A percentile compares a stretch with the other conserved stretches of the same genome.
Conservation (phyloP, 1,140 invertebrate genomes). For the Pogonomyrmex barbatus region DNA sequence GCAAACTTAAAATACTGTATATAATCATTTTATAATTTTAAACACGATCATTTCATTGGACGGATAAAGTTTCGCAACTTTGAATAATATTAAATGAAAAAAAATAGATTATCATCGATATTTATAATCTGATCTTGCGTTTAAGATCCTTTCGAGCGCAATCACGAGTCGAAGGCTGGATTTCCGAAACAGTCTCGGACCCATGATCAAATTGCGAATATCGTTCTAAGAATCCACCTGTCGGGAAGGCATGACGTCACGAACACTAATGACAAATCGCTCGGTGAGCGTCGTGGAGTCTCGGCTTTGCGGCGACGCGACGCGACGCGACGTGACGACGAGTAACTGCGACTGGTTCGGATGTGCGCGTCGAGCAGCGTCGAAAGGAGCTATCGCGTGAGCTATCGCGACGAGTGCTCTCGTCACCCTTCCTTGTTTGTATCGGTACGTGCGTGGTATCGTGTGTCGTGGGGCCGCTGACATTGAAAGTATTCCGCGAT, state of each 20-base stretch:
- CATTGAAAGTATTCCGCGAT: conserved; percentile 50
- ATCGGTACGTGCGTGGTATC: background rate
- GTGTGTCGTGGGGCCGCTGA: conserved; percentile 18
- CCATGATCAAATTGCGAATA: background rate
- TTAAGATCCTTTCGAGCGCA: no score
- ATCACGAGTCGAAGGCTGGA: no score
- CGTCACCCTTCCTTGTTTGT: background rate
- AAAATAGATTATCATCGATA: no score
- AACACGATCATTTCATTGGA: no score
- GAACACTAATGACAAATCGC: background rate
- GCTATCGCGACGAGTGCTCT: background rate
- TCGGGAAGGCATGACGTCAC: background rate
- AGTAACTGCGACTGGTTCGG: background rate
- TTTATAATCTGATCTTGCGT: no score
- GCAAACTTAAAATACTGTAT: no score
- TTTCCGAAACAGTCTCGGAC: no score
- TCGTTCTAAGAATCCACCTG: background rate
- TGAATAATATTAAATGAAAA: no score
- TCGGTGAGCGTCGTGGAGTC: background rate
- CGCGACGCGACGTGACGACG: background rate
- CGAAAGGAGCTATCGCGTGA: no score
- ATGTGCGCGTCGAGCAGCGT: background rate
- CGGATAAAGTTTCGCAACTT: no score
- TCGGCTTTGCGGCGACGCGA: conserved; percentile 1
- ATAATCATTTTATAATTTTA: no score